Base-by-base conservation (phyloP, 2,113 vertebrate genomes). In the Oryzias celebensis region DNA sequence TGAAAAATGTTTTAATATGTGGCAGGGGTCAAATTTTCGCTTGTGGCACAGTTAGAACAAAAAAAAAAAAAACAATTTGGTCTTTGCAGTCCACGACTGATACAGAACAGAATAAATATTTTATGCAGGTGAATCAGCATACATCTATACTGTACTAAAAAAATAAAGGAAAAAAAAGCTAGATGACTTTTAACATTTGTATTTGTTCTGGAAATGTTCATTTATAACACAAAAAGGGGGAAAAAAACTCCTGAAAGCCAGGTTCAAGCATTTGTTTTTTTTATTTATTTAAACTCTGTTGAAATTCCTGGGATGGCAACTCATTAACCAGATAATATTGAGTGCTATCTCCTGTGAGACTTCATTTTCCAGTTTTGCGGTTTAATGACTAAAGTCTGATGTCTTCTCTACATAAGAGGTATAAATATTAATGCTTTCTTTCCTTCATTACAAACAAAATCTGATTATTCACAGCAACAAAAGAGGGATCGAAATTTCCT, bases 381-480 rank as follows among this genome's bases (percentile, higher is more conserved):
- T 80, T 82, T 75, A 77, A 70, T 46, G 53, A 78, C 47, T 64
- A 22, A 72, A 67, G 44, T 73, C 56, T 62, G 67, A 81, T 76
- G 52, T 68, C 60, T 68, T 44, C 36, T 67, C 47, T 45, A 22
- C 23, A 45, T 49, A 73, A 75, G 72, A 70, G 28, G 44, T 52
- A 78, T 77, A 71, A 70, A 87, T 84, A 84, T 86, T 77, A 78
- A 76, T 82, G 58, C 58, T 28, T 43, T 49, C n/a, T 78, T 57
- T 46, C 47, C 47, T 73, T 80, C 53, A 67, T 81, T 79, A 52
- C 52, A 48, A 67, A 74, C 64, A 48, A 63, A 68, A 60, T 62
- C 36, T 31, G 44, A 73, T 75, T 36, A 20, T 61, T 83, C 71
- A 65, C 23, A 14, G 62, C 54, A 23, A 59, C 56, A 47, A 83